phyloP scores from a whole-genome alignment of 2,797 vertebrate species.

The Urocyon cinereoargenteus region DNA sequence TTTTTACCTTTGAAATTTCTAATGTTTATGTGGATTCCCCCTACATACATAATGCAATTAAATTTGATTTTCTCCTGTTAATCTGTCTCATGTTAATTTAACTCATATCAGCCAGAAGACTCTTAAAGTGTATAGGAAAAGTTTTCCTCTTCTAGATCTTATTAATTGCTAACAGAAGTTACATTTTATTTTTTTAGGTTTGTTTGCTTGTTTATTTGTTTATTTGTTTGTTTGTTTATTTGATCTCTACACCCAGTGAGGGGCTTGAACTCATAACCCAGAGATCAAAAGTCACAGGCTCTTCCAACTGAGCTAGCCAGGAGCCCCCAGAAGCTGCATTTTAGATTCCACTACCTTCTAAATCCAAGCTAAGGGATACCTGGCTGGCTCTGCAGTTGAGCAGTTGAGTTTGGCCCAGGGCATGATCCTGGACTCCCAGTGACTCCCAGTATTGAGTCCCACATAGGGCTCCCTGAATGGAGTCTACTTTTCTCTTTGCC shows the following conservation, averaged over 20 bases:
- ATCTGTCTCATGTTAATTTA: not conserved
- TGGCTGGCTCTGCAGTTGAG: too few species aligned
- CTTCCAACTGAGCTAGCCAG: not conserved
- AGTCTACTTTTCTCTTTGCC: too few species aligned
- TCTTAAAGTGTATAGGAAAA: not conserved
- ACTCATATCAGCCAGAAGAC: not conserved
- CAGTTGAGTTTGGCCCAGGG: too few species aligned
- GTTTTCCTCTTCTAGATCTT: not conserved
- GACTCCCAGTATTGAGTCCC: too few species aligned
- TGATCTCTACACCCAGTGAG: not conserved
- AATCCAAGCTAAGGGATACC: slow-evolving; percentile 51
- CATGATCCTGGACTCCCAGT: too few species aligned
- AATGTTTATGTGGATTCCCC: not conserved
- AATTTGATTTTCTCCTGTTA: not conserved
- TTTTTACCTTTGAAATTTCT: not conserved
- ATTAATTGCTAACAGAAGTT: not conserved
- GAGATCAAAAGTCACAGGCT: not conserved
- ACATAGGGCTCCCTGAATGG: too few species aligned
- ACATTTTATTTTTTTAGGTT: slow-evolving; percentile 31
- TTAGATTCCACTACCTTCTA: slow-evolving; percentile 58
- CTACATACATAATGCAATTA: not conserved
- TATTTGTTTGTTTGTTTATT: not conserved
- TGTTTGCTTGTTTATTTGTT: not conserved
- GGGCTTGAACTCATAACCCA: not conserved
- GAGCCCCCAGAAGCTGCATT: not conserved